Conservation (phyloP, 2,113 vertebrate genomes). For the Corapipo altera region DNA sequence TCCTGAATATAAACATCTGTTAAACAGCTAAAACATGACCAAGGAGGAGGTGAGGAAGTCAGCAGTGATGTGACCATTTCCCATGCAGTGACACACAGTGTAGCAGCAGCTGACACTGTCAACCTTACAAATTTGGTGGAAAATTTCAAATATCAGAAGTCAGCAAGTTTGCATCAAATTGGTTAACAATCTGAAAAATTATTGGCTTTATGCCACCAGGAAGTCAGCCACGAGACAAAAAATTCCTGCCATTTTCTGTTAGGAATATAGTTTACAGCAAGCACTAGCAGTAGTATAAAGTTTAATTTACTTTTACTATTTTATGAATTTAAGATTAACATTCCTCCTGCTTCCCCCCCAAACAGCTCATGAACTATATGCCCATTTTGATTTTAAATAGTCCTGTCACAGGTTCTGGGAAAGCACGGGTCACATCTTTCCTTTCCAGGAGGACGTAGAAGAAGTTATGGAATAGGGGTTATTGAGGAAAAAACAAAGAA, state of each 20-base stretch:
- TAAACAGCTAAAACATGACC: background rate
- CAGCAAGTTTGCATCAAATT: background rate
- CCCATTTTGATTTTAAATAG: background rate
- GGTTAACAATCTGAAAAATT: background rate
- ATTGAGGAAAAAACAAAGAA: background rate
- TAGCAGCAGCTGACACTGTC: background rate
- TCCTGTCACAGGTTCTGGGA: background rate
- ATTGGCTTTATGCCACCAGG: fast-evolving
- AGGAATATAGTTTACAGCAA: background rate
- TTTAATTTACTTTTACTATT: background rate
- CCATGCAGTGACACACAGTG: fast-evolving
- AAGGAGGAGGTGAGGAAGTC: background rate
- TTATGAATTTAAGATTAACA: background rate
- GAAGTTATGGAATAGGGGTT: background rate
- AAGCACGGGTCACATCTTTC: background rate
- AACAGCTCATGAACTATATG: background rate
- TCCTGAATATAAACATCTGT: background rate
- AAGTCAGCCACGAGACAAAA: background rate
- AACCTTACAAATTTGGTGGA: background rate
- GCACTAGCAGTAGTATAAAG: background rate
- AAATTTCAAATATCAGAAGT: background rate
- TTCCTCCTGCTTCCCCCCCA: background rate
- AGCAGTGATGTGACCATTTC: background rate
- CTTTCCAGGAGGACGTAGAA: background rate
- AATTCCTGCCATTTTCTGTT: background rate